Evolutionary conservation across 2,888 invertebrate species (phyloP).

Genomic region (Nemoura dubitans): DNA sequence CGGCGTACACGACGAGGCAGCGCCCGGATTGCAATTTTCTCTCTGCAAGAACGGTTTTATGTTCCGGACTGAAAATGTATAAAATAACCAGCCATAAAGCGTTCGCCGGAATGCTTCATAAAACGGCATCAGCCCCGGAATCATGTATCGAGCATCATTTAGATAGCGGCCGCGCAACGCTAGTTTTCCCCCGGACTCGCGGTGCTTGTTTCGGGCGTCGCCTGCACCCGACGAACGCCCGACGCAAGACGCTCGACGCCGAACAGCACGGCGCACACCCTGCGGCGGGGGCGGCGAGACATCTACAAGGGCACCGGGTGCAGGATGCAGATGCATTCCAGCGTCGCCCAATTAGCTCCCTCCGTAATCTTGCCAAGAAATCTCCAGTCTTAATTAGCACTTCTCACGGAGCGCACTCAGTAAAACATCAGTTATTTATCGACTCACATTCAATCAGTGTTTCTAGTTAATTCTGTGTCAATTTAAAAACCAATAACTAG

Average conservation of each 20-base stretch:
- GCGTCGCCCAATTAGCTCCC: neutral
- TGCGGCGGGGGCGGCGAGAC: neutral
- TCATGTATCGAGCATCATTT: neutral
- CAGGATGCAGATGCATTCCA: neutral
- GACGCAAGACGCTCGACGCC: neutral
- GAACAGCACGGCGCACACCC: neutral
- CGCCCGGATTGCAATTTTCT: neutral
- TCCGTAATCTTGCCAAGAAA: neutral
- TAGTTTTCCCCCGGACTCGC: no score
- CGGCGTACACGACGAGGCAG: neutral
- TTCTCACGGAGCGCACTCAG: neutral
- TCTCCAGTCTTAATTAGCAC: neutral
- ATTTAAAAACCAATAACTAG: neutral
- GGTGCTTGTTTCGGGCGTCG: neutral
- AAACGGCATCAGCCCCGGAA: neutral
- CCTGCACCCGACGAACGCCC: neutral
- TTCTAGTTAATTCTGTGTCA: neutral
- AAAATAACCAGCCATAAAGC: neutral
- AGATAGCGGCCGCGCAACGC: neutral
- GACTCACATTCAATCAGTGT: neutral
- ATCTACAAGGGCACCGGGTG: neutral
- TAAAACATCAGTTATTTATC: neutral
- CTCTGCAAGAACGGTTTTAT: neutral
- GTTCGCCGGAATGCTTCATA: neutral
- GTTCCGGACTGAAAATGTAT: neutral